Base-by-base conservation (phyloP, 2,113 vertebrate genomes). In the Reinhardtius hippoglossoides region DNA sequence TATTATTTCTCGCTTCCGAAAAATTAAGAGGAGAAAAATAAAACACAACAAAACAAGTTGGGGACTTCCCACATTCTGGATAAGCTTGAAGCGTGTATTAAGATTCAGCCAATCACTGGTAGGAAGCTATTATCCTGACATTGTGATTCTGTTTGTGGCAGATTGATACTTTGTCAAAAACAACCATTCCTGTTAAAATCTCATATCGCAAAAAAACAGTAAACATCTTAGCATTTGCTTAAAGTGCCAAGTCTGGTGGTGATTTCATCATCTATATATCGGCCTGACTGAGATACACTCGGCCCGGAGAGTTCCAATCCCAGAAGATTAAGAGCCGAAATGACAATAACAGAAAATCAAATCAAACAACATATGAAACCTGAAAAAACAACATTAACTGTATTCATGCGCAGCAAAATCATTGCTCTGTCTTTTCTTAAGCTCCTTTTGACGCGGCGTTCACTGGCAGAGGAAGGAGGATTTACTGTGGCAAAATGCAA, bases 271-370 rank as follows among this genome's bases (percentile, higher is more conserved):
- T 83, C 65, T 10, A 1, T 3, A 2, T 78, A 50, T 85, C 58
- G 42, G 65, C 26, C 79, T 24, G 35, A 61, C 71, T 81, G 50
- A 84, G 65, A 87, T 40, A 72, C 57, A 40, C 68, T 75, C 31
- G 31, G 31, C 31, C 31, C 1, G 6, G 31, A 77, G 75, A 82
- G 37, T 57, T 82, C 64, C 83, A 94, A 91, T 91, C 88, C 83
- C 74, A 70, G 61, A 81, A 91, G 92, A 94, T 92, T 92, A 93
- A 89, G 85, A 88, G 73, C 64, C 63, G 74, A 89, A 93, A 93
- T 90, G 93, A 94, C 90, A 92, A 94, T 77, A 93, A 92, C 89
- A 92, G 76, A 80, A 92, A 93, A 92, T 92, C 75, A 92, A 93
- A 92, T 95, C 83, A 91, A 92, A 68, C 79, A 93, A 82, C 87